phyloP scores from a whole-genome alignment of 2,113 vertebrate species.

The Campylomormyrus numenius region DNA sequence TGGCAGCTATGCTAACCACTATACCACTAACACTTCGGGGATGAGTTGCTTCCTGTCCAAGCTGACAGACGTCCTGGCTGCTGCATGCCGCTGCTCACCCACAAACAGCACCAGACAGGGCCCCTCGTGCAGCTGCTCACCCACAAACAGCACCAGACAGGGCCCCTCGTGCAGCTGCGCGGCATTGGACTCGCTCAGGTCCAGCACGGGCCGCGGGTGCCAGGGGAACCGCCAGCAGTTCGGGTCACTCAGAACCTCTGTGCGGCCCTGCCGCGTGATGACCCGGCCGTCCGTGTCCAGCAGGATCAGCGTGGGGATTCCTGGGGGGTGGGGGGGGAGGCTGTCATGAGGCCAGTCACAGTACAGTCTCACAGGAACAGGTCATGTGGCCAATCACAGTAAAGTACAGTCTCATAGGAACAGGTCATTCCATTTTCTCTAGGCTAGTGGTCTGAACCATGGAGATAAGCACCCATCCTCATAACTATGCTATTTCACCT shows the following conservation, averaged over 20 bases:
- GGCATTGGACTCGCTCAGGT: slow-evolving; percentile 87
- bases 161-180: slow-evolving; percentile 95
- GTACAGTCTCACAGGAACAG: neutral
- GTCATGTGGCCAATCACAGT: too few relatives aligned
- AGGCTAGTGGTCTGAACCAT: neutral
- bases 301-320: slow-evolving; percentile 91
- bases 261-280: slow-evolving; percentile 90
- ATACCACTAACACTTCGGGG: neutral
- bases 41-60: neutral
- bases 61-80: neutral
- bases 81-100: slow-evolving; percentile 62
- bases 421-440: neutral
- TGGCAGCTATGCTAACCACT: slow-evolving; percentile 33
- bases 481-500: neutral
- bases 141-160: slow-evolving; percentile 95
- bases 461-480: neutral
- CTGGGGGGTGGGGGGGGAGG: slow-evolving; percentile 42
- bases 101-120: slow-evolving; percentile 97
- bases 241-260: slow-evolving; percentile 86
- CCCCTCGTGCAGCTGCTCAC: slow-evolving; percentile 86
- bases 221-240: slow-evolving; percentile 94
- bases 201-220: slow-evolving; percentile 90
- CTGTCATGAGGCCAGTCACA: neutral
- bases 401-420: neutral
- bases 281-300: slow-evolving; percentile 85